A percentile compares a stretch with the other conserved stretches of the same genome.
phyloP scores from a whole-genome alignment of 2,797 vertebrate genomes.

The Alca torda region DNA sequence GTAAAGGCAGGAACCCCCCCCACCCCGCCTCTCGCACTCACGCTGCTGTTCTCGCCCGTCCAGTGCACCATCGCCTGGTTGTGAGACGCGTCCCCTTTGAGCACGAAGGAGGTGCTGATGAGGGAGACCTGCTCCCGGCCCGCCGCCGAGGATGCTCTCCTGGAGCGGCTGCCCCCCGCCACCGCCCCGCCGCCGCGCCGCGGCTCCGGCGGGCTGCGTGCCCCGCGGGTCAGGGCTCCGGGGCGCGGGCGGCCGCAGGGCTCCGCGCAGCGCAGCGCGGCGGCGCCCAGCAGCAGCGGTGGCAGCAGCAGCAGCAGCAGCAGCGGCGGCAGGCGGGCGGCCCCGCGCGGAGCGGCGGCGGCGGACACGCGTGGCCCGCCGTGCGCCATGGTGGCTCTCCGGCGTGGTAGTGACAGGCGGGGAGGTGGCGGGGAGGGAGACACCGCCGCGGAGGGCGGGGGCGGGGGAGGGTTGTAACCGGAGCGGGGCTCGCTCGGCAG shows the following conservation, averaged over 20 bases:
- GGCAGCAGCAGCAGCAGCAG: not conserved
- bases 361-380: slow-evolving; percentile 44
- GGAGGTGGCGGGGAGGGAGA: slow-evolving; percentile 57
- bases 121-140: slow-evolving; percentile 82
- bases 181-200: not conserved
- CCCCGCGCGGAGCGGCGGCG: not conserved
- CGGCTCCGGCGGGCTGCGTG: slow-evolving; percentile 41
- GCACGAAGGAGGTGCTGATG: slow-evolving; percentile 95
- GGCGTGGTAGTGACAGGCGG: slow-evolving; percentile 68
- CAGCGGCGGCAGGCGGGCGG: not conserved
- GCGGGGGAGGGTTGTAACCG: slow-evolving; percentile 46
- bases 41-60: slow-evolving; percentile 99
- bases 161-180: slow-evolving; percentile 61
- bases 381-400: slow-evolving; percentile 67
- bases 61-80: slow-evolving; percentile 99
- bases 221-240: slow-evolving; percentile 67
- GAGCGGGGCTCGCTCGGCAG: slow-evolving; percentile 19
- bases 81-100: slow-evolving; percentile 95
- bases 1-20: not conserved
- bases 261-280: slow-evolving; percentile 71
- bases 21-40: slow-evolving; percentile 78
- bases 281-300: not conserved
- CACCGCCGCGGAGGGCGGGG: slow-evolving; percentile 15
- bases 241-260: slow-evolving; percentile 61
- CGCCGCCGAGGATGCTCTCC: slow-evolving; percentile 75